phyloP scores from a whole-genome alignment of 2,797 vertebrate genomes.

The Silurus aristotelis region DNA sequence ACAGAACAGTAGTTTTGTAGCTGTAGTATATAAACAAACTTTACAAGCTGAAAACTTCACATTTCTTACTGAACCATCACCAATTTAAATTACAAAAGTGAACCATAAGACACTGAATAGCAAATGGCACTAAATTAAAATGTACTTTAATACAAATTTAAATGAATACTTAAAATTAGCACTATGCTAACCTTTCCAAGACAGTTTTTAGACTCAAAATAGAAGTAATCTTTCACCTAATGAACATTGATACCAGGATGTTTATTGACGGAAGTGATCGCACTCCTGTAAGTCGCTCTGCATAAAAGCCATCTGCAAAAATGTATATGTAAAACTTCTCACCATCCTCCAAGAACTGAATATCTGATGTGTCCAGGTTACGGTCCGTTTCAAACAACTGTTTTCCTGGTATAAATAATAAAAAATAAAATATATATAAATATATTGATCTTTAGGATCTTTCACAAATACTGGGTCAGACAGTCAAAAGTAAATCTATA shows the following conservation, averaged over 20 bases:
- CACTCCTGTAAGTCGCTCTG: not conserved
- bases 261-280: not conserved
- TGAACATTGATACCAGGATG: too few species aligned
- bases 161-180: too few species aligned
- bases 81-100: not conserved
- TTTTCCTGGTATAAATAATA: slow-evolving; percentile 79
- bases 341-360: slow-evolving; percentile 97
- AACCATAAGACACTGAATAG: too few species aligned
- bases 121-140: too few species aligned
- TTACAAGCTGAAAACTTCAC: not conserved
- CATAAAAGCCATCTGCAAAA: not conserved
- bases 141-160: too few species aligned
- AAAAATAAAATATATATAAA: not conserved
- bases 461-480: not conserved
- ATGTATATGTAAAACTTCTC: slow-evolving; percentile 51
- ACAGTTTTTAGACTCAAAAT: too few species aligned
- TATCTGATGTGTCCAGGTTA: slow-evolving; percentile 97
- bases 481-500: not conserved
- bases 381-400: slow-evolving; percentile 96
- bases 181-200: too few species aligned
- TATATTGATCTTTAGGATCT: not conserved
- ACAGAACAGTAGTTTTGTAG: not conserved
- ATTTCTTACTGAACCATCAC: not conserved
- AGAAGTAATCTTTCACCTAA: too few species aligned
- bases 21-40: not conserved